Percentiles rank a stretch among this genome's conserved stretches.
Conservation (phyloP, 2,797 vertebrate genomes). For the Galago senegalensis region DNA sequence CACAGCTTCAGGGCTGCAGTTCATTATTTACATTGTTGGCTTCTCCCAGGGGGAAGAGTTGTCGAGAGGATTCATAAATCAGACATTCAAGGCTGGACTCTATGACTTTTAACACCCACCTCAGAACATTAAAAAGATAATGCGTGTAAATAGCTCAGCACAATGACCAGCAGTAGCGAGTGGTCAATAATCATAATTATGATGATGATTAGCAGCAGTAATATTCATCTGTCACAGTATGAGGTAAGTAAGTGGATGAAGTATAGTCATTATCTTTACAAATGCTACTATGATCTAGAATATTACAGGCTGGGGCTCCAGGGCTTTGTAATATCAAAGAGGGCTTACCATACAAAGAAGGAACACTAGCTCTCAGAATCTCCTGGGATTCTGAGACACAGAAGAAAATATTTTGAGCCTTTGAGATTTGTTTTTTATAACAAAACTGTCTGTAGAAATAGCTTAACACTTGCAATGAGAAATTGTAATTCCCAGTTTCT, state of each 20-base stretch:
- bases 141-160: not conserved
- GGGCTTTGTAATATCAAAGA: slow-evolving; percentile 27
- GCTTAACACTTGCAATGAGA: slow-evolving; percentile 45
- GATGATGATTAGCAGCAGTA: not conserved
- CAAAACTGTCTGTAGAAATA: slow-evolving; percentile 26
- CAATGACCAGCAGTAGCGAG: not conserved
- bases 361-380: slow-evolving; percentile 47
- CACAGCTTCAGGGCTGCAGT: slow-evolving; percentile 6
- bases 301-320: not conserved
- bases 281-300: slow-evolving; percentile 1
- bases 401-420: not conserved
- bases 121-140: slow-evolving; percentile 38
- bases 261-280: slow-evolving; percentile 63
- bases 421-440: not conserved
- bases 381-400: slow-evolving; percentile 3
- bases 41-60: slow-evolving; percentile 19
- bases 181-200: slow-evolving; percentile 28
- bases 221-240: not conserved
- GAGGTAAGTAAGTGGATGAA: not conserved
- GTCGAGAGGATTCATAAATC: slow-evolving; percentile 69
- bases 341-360: not conserved
- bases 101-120: slow-evolving; percentile 41
- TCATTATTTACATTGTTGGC: slow-evolving; percentile 68
- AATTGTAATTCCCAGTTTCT: slow-evolving; percentile 15
- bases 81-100: not conserved